Conservation (phyloP, 2,113 vertebrate genomes). For the Sakesphorus luctuosus region DNA sequence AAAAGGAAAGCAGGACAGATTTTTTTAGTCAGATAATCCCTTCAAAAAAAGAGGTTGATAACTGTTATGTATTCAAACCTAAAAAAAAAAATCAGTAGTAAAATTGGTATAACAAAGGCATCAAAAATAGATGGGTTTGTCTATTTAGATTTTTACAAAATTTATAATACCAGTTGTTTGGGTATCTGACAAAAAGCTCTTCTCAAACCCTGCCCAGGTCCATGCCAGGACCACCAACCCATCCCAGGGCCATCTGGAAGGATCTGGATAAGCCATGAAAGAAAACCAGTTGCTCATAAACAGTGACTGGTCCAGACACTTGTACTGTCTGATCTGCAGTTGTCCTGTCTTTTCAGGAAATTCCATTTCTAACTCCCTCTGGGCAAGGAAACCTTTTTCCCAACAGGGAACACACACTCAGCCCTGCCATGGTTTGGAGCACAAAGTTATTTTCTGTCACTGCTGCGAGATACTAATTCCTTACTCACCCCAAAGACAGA, state of each 20-base stretch:
- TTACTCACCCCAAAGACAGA: not conserved
- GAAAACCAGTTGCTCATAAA: not conserved
- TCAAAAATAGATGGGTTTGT: not conserved
- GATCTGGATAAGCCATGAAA: not conserved
- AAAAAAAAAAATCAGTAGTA: not conserved
- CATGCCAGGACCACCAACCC: not conserved
- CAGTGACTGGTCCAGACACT: not conserved
- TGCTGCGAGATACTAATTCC: not conserved
- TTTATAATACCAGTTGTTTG: not conserved
- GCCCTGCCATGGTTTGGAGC: accelerated
- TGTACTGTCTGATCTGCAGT: not conserved
- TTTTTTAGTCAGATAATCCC: not conserved
- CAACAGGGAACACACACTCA: not conserved
- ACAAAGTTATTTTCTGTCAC: not conserved
- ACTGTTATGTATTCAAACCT: not conserved
- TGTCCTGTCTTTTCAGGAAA: not conserved
- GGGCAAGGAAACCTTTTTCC: not conserved
- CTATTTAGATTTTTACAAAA: not conserved
- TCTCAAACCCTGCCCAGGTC: not conserved
- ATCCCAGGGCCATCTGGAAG: not conserved
- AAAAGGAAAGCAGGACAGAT: not conserved
- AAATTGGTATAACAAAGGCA: not conserved
- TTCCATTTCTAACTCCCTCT: not conserved
- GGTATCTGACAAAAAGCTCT: not conserved
- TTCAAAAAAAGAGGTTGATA: not conserved